phyloP scores from a whole-genome alignment of 1,140 invertebrate species.

The Thaumetopoea pityocampa region DNA sequence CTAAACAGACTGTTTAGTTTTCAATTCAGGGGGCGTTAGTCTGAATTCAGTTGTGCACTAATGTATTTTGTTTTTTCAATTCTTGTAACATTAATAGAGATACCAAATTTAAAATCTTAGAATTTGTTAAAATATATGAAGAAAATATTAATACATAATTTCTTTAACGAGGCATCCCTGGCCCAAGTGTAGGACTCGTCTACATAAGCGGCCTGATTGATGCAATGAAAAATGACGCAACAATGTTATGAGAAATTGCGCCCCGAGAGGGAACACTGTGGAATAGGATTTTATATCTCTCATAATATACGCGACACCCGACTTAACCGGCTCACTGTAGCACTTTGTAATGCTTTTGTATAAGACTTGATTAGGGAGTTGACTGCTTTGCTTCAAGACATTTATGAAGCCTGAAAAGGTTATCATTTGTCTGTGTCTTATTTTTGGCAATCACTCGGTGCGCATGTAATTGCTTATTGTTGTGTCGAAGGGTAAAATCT shows the following conservation, averaged over 20 bases:
- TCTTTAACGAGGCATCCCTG: conserved; percentile 33
- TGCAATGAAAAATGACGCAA: conserved; percentile 69
- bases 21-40: too few relatives aligned
- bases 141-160: background rate
- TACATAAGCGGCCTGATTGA: conserved; percentile 59
- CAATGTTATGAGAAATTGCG: conserved; percentile 67
- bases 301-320: conserved; percentile 43
- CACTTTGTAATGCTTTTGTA: conserved; percentile 41
- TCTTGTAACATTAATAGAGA: too few relatives aligned
- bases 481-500: too few relatives aligned
- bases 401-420: conserved; percentile 22
- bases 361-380: conserved; percentile 50
- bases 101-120: too few relatives aligned
- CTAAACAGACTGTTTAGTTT: too few relatives aligned
- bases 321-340: conserved; percentile 37
- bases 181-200: conserved; percentile 20
- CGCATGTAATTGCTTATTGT: background rate
- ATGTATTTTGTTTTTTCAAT: too few relatives aligned
- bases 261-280: conserved; percentile 44
- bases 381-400: conserved; percentile 24
- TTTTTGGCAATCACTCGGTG: conserved; percentile 27
- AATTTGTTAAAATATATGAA: background rate
- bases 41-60: too few relatives aligned
- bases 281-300: conserved; percentile 63
- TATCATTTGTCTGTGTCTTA: conserved; percentile 59